Percentiles rank a stretch among this genome's conserved stretches.
Evolutionary conservation across 2,888 invertebrate species (phyloP).

Genomic region (Argyra leucocephala): DNA sequence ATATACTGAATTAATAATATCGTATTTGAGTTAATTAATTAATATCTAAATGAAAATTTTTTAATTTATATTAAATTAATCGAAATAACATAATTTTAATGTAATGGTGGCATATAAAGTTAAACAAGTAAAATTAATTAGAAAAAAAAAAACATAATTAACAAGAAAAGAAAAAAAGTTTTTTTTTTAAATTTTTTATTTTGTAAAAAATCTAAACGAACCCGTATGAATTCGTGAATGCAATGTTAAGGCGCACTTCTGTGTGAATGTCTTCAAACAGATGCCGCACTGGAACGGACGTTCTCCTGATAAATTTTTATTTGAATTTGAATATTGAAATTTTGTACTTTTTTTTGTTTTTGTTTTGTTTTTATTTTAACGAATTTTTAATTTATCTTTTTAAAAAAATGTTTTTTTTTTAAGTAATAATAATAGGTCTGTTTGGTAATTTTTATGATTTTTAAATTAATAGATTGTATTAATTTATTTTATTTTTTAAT

Average conservation of each 20-base stretch:
- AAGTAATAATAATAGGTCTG: too few relatives aligned
- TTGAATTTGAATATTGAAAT: slow-evolving; percentile 13
- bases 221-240: slow-evolving; percentile 55
- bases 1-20: too few relatives aligned
- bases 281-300: slow-evolving; percentile 54
- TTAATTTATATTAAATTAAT: too few relatives aligned
- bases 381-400: background rate
- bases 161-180: slow-evolving; percentile 11
- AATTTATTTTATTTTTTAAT: too few relatives aligned
- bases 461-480: too few relatives aligned
- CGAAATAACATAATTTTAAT: too few relatives aligned
- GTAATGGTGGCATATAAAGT: too few relatives aligned
- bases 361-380: background rate
- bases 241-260: slow-evolving; percentile 55
- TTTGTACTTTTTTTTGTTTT: slow-evolving; percentile 15
- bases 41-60: too few relatives aligned
- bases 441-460: too few relatives aligned
- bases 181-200: slow-evolving; percentile 12
- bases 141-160: slow-evolving; percentile 14
- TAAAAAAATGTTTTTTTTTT: too few relatives aligned
- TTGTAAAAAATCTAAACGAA: slow-evolving; percentile 42
- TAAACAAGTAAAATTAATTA: background rate
- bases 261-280: slow-evolving; percentile 55
- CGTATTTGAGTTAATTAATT: too few relatives aligned
- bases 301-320: slow-evolving; percentile 43